Conservation (phyloP, 2,797 vertebrate genomes). For the Diplodus puntazzo region DNA sequence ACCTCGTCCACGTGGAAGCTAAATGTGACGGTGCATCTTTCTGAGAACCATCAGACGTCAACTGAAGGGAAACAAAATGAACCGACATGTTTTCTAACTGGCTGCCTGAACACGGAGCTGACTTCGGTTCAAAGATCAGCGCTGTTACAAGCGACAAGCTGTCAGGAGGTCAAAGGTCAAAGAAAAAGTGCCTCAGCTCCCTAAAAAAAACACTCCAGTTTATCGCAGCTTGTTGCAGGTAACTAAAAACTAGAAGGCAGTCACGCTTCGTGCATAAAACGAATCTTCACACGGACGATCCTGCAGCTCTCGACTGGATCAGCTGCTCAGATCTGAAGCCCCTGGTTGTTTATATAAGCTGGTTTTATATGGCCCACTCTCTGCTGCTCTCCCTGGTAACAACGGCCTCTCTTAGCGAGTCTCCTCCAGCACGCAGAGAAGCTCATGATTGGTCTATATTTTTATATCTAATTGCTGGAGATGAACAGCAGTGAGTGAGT, state of each 20-base stretch:
- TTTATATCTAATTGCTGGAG: slow-evolving; percentile 86
- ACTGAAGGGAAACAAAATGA: neutral
- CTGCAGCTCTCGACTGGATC: slow-evolving; percentile 48
- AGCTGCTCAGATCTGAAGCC: slow-evolving; percentile 61
- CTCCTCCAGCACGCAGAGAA: slow-evolving; percentile 67
- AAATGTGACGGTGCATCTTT: neutral
- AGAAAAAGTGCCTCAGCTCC: neutral
- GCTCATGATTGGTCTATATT: slow-evolving; percentile 85
- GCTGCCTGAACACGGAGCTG: neutral
- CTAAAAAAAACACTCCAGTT: slow-evolving; percentile 17
- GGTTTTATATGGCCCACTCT: slow-evolving; percentile 54
- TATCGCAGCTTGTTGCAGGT: slow-evolving; percentile 5
- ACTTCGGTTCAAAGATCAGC: slow-evolving; percentile 37
- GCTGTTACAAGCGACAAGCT: slow-evolving; percentile 9
- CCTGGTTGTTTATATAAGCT: slow-evolving; percentile 65
- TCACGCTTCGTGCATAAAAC: neutral
- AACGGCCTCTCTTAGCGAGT: slow-evolving; percentile 72
- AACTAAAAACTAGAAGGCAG: neutral
- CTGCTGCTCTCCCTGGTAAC: slow-evolving; percentile 83
- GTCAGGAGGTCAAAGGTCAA: slow-evolving; percentile 49
- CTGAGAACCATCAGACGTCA: neutral
- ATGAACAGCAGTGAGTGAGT: slow-evolving; percentile 76
- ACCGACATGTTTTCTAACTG: neutral
- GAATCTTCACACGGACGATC: slow-evolving; percentile 24
- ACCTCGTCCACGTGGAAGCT: neutral